These are phyloP conservation scores for Microcebus griseorufus DNA, from an alignment of 2,113 vertebrate species.

Conservation along the genomic window DNA sequence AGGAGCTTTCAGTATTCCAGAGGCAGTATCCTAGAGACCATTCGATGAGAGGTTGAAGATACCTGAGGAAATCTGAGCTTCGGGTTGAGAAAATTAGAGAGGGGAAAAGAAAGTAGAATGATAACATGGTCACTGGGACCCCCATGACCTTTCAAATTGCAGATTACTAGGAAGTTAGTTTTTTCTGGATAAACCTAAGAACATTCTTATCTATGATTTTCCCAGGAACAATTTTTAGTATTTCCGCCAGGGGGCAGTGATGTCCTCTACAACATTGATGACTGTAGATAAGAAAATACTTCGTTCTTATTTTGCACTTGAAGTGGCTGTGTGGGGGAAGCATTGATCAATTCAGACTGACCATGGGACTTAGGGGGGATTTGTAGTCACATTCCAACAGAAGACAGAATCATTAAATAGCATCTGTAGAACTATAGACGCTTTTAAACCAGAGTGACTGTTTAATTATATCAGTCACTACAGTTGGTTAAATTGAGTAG, in stretches of 20 bases:
- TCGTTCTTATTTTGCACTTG: neutral
- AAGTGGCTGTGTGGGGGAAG: neutral
- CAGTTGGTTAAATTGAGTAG: neutral
- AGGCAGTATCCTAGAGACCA: neutral
- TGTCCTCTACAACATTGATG: neutral
- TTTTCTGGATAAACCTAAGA: neutral
- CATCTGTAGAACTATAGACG: neutral
- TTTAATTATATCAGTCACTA: neutral
- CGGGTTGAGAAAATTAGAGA: neutral
- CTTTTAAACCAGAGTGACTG: neutral
- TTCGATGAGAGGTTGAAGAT: neutral
- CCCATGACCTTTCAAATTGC: neutral
- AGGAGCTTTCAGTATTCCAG: neutral
- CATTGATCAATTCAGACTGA: neutral
- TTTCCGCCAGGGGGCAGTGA: constrained; percentile 65
- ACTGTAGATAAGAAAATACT: neutral
- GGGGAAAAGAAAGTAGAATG: neutral
- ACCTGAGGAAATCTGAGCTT: neutral
- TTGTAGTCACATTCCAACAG: neutral
- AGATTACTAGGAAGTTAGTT: neutral
- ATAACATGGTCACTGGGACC: neutral
- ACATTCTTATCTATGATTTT: neutral
- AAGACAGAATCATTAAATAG: constrained; percentile 18
- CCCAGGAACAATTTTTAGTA: neutral
- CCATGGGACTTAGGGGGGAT: neutral